Evolutionary conservation across 1,140 invertebrate species (phyloP).

Genomic region (Drusus annulatus): DNA sequence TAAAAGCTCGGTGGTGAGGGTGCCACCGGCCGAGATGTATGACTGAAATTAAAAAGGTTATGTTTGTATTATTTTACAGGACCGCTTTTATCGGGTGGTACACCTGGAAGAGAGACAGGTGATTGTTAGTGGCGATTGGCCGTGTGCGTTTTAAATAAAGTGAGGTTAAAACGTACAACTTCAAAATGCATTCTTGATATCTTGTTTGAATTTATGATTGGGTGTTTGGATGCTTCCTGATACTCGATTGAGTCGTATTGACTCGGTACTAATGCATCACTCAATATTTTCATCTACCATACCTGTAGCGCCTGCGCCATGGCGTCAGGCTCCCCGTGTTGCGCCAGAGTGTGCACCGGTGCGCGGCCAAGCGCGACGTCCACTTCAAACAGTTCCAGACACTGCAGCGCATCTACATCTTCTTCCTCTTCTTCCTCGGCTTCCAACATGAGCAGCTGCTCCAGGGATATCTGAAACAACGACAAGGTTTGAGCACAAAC

Average conservation of each 20-base stretch:
- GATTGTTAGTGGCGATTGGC: no score
- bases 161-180: no score
- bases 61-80: no score
- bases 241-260: no score
- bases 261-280: no score
- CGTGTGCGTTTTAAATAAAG: no score
- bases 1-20: slow-evolving; percentile 59
- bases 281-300: neutral
- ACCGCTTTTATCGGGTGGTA: no score
- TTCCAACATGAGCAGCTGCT: slow-evolving; percentile 56
- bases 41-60: slow-evolving; percentile 31
- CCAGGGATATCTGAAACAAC: slow-evolving; percentile 55
- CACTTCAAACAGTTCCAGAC: slow-evolving; percentile 60
- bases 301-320: slow-evolving; percentile 63
- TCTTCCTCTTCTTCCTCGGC: slow-evolving; percentile 58
- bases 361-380: slow-evolving; percentile 61
- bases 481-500: neutral
- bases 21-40: slow-evolving; percentile 55
- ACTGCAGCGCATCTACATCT: slow-evolving; percentile 40
- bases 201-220: no score
- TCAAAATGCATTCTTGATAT: no score
- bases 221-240: no score
- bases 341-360: slow-evolving; percentile 62
- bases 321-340: slow-evolving; percentile 64
- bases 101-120: no score